Evolutionary conservation across 2,797 vertebrate species (phyloP).

Genomic region (Scolopax bukidnonensis): DNA sequence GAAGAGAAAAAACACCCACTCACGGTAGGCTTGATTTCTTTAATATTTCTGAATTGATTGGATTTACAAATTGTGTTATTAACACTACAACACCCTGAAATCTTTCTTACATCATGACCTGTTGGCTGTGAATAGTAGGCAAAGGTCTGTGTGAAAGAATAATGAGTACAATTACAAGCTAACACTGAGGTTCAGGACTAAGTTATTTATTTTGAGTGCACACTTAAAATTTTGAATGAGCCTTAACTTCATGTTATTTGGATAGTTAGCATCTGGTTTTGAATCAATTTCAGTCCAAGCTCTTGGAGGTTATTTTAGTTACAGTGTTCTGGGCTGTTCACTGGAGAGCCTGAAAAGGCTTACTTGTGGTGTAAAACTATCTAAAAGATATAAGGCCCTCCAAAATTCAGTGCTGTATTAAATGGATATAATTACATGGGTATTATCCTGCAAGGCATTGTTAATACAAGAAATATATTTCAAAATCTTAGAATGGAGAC

Average conservation of each 20-base stretch:
- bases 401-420: not conserved
- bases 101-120: not conserved
- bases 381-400: not conserved
- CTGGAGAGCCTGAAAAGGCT: not conserved
- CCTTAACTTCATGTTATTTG: not conserved
- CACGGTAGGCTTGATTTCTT: constrained; percentile 80
- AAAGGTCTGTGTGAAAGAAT: not conserved
- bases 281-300: not conserved
- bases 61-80: not conserved
- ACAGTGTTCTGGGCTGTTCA: not conserved
- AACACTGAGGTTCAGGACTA: not conserved
- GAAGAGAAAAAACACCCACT: constrained; percentile 90
- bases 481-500: not conserved
- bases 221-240: not conserved
- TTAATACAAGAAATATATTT: not conserved
- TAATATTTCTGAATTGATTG: not conserved
- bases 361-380: not conserved
- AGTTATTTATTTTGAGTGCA: not conserved
- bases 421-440: not conserved
- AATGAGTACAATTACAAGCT: not conserved
- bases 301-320: not conserved
- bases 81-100: not conserved
- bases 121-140: not conserved
- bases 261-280: not conserved
- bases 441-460: not conserved